phyloP scores from a whole-genome alignment of 2,113 vertebrate genomes.

The Clinocottus analis region DNA sequence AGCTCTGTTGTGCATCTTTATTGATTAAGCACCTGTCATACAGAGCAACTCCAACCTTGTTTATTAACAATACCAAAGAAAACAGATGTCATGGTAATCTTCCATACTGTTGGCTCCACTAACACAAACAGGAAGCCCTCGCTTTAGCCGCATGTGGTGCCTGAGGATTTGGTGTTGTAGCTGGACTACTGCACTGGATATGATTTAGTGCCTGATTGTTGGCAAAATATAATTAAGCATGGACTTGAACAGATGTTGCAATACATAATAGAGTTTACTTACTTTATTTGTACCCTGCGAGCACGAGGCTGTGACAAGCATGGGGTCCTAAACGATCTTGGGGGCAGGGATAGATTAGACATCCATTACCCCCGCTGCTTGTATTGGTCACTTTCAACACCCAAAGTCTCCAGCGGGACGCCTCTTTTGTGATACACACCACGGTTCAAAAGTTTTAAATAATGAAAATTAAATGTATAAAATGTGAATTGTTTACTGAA shows the following conservation, averaged over 20 bases:
- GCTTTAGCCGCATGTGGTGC: not conserved
- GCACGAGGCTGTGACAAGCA: not conserved
- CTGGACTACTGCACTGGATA: not conserved
- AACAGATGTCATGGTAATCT: conserved; percentile 24
- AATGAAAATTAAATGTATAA: not conserved
- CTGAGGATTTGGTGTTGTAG: not conserved
- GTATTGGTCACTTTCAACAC: not conserved
- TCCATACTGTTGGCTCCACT: not conserved
- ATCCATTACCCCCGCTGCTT: not conserved
- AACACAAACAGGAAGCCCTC: conserved; percentile 17
- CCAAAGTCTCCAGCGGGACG: not conserved
- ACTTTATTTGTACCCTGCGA: too few relatives aligned
- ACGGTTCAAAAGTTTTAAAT: not conserved
- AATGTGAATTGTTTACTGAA: not conserved
- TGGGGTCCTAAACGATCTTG: not conserved
- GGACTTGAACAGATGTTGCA: not conserved
- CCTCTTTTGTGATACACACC: not conserved
- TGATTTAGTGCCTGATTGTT: not conserved
- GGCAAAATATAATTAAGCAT: not conserved
- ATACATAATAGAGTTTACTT: not conserved
- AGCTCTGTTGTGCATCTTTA: conserved; percentile 26
- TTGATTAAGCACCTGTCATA: conserved; percentile 27
- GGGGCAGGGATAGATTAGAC: not conserved
- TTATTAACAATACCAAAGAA: conserved; percentile 12
- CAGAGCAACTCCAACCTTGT: conserved; percentile 11